Percentiles rank a stretch among this genome's conserved stretches.
These are phyloP conservation scores for Cardiocondyla obscurior DNA, from an alignment of 1,140 invertebrate genomes.

Conservation along the genomic window DNA sequence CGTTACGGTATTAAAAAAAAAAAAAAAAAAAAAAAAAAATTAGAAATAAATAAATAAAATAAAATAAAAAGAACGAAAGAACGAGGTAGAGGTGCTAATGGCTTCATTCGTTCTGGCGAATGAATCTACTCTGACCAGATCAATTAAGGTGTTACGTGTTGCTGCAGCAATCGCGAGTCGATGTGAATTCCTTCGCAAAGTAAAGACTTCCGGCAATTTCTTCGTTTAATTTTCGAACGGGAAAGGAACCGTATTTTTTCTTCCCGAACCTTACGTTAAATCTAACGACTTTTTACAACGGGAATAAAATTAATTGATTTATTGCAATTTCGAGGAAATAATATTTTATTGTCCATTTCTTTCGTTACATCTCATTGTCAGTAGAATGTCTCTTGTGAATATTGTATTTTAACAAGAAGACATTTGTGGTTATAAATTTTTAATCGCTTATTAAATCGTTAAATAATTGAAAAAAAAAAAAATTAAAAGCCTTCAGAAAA, in stretches of 20 bases:
- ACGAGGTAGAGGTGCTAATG: constrained; percentile 38
- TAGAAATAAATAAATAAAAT: no score
- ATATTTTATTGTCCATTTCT: neutral
- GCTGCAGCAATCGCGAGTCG: constrained; percentile 4
- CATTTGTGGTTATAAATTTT: neutral
- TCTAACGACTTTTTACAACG: no score
- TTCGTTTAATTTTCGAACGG: neutral
- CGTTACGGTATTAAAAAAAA: neutral
- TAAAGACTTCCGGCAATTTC: neutral
- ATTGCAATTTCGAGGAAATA: neutral
- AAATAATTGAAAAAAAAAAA: constrained; percentile 6
- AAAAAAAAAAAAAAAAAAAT: no score
- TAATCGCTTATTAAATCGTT: neutral
- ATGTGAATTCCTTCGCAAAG: constrained; percentile 27
- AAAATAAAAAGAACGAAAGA: no score
- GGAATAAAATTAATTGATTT: neutral
- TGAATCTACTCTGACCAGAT: constrained; percentile 35
- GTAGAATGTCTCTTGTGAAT: no score
- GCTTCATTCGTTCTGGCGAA: constrained; percentile 62
- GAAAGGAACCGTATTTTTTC: neutral
- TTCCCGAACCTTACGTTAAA: neutral
- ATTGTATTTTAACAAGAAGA: no score
- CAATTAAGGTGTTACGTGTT: constrained; percentile 67
- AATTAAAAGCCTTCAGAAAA: no score
- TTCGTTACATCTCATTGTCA: no score